Base-by-base conservation (phyloP, 2,888 invertebrate species). In the Drosophila tripunctata region DNA sequence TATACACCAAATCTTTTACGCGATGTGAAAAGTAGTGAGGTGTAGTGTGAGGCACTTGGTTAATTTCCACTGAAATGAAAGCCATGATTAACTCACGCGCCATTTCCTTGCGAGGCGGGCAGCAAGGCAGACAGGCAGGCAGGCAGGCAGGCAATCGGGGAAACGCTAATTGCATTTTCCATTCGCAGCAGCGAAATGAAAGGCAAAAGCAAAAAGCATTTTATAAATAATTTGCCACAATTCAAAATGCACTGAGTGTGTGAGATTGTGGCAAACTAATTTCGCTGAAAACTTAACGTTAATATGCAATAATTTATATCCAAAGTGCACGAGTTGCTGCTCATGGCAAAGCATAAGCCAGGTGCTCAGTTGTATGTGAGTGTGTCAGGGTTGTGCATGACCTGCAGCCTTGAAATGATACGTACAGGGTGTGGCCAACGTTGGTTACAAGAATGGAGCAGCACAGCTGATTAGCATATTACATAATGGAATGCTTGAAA, bases 231-330 rank as follows among this genome's bases (percentile, higher is more conserved):
- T 83, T 83, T 77, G 63, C 64, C 67, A 48, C 75, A 80, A 66
- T 66, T 79, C 68, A 60, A 63, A 76, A 61, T 50, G 66, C 58
- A 52, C 15, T 10, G 15, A 41, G 44, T 44, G 48, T 44, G 33
- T 41, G 44, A 30, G 44, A 27, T 27, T 44, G 54, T 30, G 47
- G 30, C 27, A 56, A 82, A 78, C 82, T 85, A 87, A 83, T 87
- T 83, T 83, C 50, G 76, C 69, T 85, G 87, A 73, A 82, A 87
- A 85, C 86, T 75, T 78, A 86, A 71, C 66, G 70, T 78, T 84
- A 81, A 87, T 84, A 82, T 66, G 69, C 69, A 75, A 83, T 86
- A 83, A 88, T 77, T 86, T 77, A 86, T 77, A 67, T 38, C 44
- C 88, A 71, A 80, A 69, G 70, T 72, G 67, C 67, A 74, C 38